Evolutionary conservation across 2,888 invertebrate species (phyloP), one percentile per base, ranked within the genome.

Genomic region (Tetropium fuscum): DNA sequence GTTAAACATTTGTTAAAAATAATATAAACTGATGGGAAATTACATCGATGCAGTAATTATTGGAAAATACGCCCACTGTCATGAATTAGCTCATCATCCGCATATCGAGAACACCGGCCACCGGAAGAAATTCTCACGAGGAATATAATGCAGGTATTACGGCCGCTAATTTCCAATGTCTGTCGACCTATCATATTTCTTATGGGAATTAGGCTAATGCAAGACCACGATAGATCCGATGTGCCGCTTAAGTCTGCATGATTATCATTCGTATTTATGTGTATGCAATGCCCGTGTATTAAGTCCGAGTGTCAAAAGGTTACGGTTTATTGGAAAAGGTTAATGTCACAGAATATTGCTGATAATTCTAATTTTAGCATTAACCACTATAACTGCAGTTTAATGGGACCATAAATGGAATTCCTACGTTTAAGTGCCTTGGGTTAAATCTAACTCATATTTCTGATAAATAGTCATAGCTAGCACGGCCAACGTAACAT

Each of bases 181-280:
- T 47, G 8, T 27, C n/a, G n/a, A 10, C 18, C 18, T 30, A 32
- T 15, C 19, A 19, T 11, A 47, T 34, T 32, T 45, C 22, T 27
- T 20, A 34, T 57, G 57, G 44, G 49, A 49, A 49, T 36, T 51
- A 25, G 57, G 57, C 43, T 51, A 57, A n/a, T n/a, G n/a, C n/a
- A n/a, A 49, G 8, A 48, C 48, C 38, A 56, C 7, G 47, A 15
- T 55, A 10, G 38, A 47, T 43, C 7, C 41, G 18, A 25, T 18
- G 34, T 16, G 11, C 32, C 16, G 44, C n/a, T 27, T 25, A 16
- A 15, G 25, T 44, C n/a, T 1, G 13, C 18, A 25, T 16, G 16
- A 30, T 43, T 30, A 44, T 44, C 44, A 16, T 25, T 25, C 27
- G 6, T 13, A 6, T 25, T 43, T 43, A 25, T 44, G 11, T 44